These are phyloP conservation scores for Sycobia sp. DNA, from an alignment of 1,140 invertebrate species.

Conservation along the genomic window DNA sequence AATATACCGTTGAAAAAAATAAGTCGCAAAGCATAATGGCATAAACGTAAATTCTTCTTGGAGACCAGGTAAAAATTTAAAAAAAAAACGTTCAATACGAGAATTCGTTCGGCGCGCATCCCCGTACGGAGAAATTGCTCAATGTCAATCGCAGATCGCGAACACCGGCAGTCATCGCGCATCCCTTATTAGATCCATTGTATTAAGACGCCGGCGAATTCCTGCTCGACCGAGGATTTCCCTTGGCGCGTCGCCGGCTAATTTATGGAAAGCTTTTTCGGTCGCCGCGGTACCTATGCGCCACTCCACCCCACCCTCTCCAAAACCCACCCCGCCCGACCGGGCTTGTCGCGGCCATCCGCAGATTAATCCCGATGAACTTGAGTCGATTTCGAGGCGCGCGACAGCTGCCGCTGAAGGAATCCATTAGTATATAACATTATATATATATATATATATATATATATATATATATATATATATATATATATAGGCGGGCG, in stretches of 20 bases:
- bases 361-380: conserved; percentile 49
- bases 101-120: no score
- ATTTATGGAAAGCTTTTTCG: conserved; percentile 32
- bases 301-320: no score
- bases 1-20: no score
- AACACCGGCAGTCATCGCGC: conserved; percentile 5
- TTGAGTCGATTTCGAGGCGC: conserved; percentile 54
- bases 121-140: not conserved
- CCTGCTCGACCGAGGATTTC: not conserved
- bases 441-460: no score
- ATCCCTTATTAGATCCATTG: conserved; percentile 16
- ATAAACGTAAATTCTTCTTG: no score
- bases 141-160: conserved; percentile 1
- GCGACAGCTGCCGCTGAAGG: conserved; percentile 54
- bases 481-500: no score
- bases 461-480: no score
- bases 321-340: not conserved
- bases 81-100: no score
- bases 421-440: conserved; percentile 56
- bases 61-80: no score
- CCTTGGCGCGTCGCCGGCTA: not conserved
- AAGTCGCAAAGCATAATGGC: no score
- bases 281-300: no score
- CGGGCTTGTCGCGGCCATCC: conserved; percentile 17
- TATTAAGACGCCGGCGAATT: not conserved